These are phyloP conservation scores for Spodoptera picta DNA, from an alignment of 2,888 invertebrate genomes.

Conservation along the genomic window DNA sequence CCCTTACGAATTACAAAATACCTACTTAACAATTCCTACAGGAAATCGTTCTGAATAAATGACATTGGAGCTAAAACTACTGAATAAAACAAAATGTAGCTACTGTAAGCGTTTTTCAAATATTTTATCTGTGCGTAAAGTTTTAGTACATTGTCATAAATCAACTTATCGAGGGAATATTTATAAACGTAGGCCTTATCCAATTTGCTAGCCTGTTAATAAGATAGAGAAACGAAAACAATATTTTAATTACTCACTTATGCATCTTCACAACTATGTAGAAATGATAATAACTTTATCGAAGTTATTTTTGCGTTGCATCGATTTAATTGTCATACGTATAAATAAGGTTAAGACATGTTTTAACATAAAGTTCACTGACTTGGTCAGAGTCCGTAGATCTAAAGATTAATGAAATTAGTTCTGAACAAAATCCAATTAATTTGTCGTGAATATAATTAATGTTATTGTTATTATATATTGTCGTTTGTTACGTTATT, in stretches of 20 bases:
- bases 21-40: too few species aligned
- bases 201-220: slow-evolving; percentile 43
- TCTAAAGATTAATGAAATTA: too few species aligned
- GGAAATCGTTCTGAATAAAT: not conserved
- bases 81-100: slow-evolving; percentile 26
- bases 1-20: too few species aligned
- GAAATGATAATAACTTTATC: slow-evolving; percentile 8
- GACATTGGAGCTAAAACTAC: slow-evolving; percentile 18
- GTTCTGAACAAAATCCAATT: too few species aligned
- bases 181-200: slow-evolving; percentile 37
- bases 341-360: not conserved
- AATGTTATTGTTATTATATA: too few species aligned
- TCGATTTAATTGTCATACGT: not conserved
- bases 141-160: slow-evolving; percentile 53
- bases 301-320: slow-evolving; percentile 13
- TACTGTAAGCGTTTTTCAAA: slow-evolving; percentile 35
- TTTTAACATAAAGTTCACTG: too few species aligned
- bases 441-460: too few species aligned
- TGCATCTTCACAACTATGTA: slow-evolving; percentile 28
- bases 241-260: slow-evolving; percentile 21
- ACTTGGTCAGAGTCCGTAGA: too few species aligned
- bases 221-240: slow-evolving; percentile 45
- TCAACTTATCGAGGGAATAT: slow-evolving; percentile 22
- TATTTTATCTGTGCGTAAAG: slow-evolving; percentile 37
- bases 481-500: too few species aligned